A percentile compares a stretch with the other conserved stretches of the same genome.
Conservation (phyloP, 2,797 vertebrate genomes). For the Xerus rutilus region DNA sequence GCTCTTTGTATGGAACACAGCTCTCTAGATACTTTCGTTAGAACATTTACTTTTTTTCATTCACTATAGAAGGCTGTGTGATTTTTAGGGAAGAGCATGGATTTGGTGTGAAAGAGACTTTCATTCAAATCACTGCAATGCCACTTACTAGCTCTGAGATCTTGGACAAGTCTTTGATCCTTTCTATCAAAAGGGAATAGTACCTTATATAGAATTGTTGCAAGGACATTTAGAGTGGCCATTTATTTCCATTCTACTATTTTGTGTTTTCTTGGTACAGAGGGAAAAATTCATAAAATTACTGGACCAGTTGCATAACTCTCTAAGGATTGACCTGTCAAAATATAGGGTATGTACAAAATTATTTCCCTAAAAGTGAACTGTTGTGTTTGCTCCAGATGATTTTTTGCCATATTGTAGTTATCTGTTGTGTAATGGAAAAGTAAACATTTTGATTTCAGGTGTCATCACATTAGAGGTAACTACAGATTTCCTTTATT, state of each 20-base stretch:
- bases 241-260: conserved; percentile 26
- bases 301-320: conserved; percentile 98
- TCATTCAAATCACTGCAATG: not conserved
- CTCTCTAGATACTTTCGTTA: not conserved
- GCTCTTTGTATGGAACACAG: not conserved
- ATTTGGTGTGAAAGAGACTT: not conserved
- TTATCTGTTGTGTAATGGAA: not conserved
- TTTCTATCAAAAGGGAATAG: not conserved
- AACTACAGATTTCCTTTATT: not conserved
- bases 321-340: conserved; percentile 97
- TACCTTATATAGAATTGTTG: not conserved
- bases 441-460: not conserved
- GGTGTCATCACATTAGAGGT: not conserved
- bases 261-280: conserved; percentile 89
- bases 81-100: not conserved
- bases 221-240: not conserved
- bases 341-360: conserved; percentile 95
- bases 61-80: not conserved
- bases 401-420: not conserved
- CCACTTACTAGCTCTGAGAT: not conserved
- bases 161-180: not conserved
- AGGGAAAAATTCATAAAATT: conserved; percentile 99
- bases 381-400: not conserved
- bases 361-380: not conserved
- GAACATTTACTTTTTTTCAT: not conserved